Evolutionary conservation across 2,888 invertebrate species (phyloP), one percentile per base, ranked within the genome.

Genomic region (Platypus cylindrus): DNA sequence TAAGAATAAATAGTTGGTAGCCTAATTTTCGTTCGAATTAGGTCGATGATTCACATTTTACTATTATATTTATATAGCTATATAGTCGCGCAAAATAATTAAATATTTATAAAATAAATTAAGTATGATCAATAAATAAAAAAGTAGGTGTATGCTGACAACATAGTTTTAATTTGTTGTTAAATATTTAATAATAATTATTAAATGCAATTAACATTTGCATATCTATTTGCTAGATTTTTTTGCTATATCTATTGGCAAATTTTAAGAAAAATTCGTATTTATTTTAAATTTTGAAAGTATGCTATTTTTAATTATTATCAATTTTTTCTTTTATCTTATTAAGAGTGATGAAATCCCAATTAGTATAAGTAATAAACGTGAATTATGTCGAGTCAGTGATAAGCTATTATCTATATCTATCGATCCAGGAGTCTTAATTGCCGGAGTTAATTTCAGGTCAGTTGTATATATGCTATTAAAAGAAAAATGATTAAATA

Each of bases 331-430:
- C 5, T n/a, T 9, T 5, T 20, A 28, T 12, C 5, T 25, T 5
- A 26, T 26, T 15, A 9, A 31, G 13, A 7, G 38, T 7, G 50
- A 53, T 32, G 54, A 56, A 34, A 38, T 44, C 17, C 48, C 51
- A 36, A 56, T 48, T 34, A 70, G 66, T 45, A 60, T 84, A 23
- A 67, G 69, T 40, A 67, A 71, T 1, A 75, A 74, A 45, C 71
- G 68, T 41, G 67, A 73, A 15, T 58, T 76, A 4, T 72, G 81
- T 46, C 54, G 70, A 38, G 73, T 81, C 2, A 76, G 74, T 49
- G 74, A 72, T 32, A 72, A 70, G 49, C 85, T 82, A 55, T 58
- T 85, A 9, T 83, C 83, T 58, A 70, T 83, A 43, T 73, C 78
- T 0, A 62, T 84, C 4, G 78, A 79, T 51, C 82, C 82, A 0